phyloP scores from a whole-genome alignment of 2,113 vertebrate genomes.

The Eira barbara region DNA sequence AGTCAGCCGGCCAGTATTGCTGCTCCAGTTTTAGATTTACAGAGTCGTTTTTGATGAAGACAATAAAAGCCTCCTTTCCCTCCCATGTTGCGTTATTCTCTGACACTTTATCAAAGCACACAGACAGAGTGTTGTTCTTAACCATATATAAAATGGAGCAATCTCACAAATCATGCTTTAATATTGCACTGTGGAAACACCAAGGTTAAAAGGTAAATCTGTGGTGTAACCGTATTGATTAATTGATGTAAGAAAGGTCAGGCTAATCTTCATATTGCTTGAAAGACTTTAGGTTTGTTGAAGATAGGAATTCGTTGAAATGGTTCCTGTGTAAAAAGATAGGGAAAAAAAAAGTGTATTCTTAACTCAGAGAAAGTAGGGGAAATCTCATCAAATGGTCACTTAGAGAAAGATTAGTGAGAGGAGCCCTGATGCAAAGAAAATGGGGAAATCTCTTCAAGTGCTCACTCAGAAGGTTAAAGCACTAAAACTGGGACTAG shows the following conservation, averaged over 20 bases:
- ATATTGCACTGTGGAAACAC: neutral
- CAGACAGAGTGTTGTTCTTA: conserved; percentile 28
- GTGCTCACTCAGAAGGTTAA: neutral
- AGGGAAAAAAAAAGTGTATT: neutral
- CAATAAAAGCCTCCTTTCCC: neutral
- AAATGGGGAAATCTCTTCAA: conserved; percentile 19
- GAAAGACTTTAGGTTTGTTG: conserved; percentile 60
- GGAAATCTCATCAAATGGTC: neutral
- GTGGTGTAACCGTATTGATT: conserved; percentile 72
- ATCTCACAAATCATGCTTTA: conserved; percentile 49
- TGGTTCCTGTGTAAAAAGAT: conserved; percentile 57
- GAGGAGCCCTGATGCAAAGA: neutral
- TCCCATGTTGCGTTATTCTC: neutral
- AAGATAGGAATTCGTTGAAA: neutral
- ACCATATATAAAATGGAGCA: conserved; percentile 31
- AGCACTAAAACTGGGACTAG: neutral
- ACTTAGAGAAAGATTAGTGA: conserved; percentile 39
- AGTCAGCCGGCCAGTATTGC: neutral
- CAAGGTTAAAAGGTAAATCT: conserved; percentile 70
- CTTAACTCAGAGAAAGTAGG: neutral
- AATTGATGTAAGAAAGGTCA: conserved; percentile 77
- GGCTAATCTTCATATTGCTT: conserved; percentile 63
- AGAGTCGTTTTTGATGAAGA: conserved; percentile 8
- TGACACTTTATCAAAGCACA: conserved; percentile 14
- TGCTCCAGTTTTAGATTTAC: neutral